Base-by-base conservation (phyloP, 2,888 invertebrate genomes). In the Agrilus biguttatus region DNA sequence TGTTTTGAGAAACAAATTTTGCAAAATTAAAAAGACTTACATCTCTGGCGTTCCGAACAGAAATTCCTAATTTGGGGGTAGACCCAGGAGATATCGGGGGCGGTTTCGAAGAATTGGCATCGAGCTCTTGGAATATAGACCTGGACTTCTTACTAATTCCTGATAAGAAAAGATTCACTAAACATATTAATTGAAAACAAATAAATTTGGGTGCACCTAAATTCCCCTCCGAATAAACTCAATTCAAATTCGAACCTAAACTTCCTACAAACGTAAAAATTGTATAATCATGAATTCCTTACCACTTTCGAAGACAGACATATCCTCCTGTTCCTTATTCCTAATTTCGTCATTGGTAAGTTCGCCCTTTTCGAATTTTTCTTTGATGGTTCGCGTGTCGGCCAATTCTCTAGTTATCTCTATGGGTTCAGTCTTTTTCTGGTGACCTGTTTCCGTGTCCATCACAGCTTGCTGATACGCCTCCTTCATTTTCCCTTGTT, bases 381-480 rank as follows among this genome's bases (percentile, higher is more conserved):
- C 80, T 55, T 85, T 87, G 19, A 67, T 52, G 5, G 63, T 61
- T 33, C 60, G 58, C 1, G 65, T 64, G 53, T 66, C 65, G 49
- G 58, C 56, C 53, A 85, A 77, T 35, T 77, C 75, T 45, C 75
- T 70, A 0, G 79, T 69, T 41, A 72, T 73, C 42, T 75, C 78
- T n/a, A 72, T 66, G 45, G 68, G 61, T 45, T 71, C 68, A 14
- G 61, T 59, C 4, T 73, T 73, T 43, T 73, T 62, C 33, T 77
- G 73, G 39, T 72, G 69, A 23, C 60, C 57, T 1, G 61, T 59
- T 61, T 84, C 86, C 46, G 83, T 84, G 55, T 85, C 86, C 53
- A 80, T 77, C 1, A 90, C 85, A 0, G 90, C 90, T 58, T 89
- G 88, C 58, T 91, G 90, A 61, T 91, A 91, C 74, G 87, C 80